A percentile compares a stretch with the other conserved stretches of the same genome.
These are phyloP conservation scores for Mugil cephalus DNA, from an alignment of 2,113 vertebrate genomes.

Conservation along the genomic window DNA sequence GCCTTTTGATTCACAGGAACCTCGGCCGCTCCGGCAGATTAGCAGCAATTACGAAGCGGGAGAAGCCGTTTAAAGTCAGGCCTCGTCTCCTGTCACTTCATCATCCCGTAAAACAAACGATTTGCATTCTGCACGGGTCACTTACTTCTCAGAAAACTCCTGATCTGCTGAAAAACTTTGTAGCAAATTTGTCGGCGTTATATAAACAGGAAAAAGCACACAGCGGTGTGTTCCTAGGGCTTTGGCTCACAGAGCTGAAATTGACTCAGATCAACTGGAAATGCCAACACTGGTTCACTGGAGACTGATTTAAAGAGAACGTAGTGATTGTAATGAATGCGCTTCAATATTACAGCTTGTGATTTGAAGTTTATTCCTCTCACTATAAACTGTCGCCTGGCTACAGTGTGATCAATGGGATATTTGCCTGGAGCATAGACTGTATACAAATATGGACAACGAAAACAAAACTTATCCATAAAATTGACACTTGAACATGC, in stretches of 20 bases:
- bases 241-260: constrained; percentile 5
- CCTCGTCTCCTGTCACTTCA: constrained; percentile 31
- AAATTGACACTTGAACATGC: too few relatives aligned
- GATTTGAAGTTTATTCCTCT: background rate
- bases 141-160: constrained; percentile 9
- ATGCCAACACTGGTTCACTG: background rate
- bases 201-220: constrained; percentile 7
- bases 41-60: constrained; percentile 41
- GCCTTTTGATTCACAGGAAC: constrained; percentile 31
- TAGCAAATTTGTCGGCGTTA: background rate
- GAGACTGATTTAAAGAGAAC: background rate
- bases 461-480: too few relatives aligned
- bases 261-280: constrained; percentile 12
- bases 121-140: background rate
- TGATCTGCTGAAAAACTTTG: constrained; percentile 16
- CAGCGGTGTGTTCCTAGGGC: background rate
- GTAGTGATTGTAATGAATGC: too few relatives aligned
- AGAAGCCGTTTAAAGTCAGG: constrained; percentile 27
- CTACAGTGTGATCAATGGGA: background rate
- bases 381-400: background rate
- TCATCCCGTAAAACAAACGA: constrained; percentile 26
- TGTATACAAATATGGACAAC: too few relatives aligned
- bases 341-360: background rate
- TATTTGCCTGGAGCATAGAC: background rate
- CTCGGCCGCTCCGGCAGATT: constrained; percentile 27